phyloP scores from a whole-genome alignment of 2,113 vertebrate species.

The Micronycteris hirsuta region DNA sequence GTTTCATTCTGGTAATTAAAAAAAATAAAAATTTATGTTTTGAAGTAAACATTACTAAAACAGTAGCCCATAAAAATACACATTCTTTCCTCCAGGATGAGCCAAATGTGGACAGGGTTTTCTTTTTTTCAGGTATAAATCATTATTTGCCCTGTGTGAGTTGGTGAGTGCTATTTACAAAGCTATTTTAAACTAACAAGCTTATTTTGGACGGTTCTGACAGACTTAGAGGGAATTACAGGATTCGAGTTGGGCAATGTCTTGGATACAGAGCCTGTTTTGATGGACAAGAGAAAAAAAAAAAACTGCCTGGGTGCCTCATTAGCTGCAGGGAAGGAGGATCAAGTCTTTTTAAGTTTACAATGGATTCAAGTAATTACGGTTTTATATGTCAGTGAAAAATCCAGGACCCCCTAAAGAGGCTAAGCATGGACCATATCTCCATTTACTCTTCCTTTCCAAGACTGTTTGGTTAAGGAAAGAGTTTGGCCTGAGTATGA shows the following conservation, averaged over 20 bases:
- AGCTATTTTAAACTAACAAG: conserved; percentile 71
- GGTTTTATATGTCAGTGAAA: neutral
- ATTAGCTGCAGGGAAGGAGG: conserved; percentile 2
- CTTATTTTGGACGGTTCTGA: conserved; percentile 66
- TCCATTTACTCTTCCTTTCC: neutral
- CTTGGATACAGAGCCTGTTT: conserved; percentile 17
- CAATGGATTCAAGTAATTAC: neutral
- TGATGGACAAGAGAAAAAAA: conserved; percentile 62
- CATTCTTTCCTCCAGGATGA: neutral
- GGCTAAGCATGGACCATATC: neutral
- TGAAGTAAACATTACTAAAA: neutral
- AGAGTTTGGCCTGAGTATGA: neutral
- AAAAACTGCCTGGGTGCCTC: conserved; percentile 42
- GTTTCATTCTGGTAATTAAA: neutral
- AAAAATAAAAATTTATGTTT: neutral
- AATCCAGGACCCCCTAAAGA: neutral
- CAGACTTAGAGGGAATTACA: conserved; percentile 68
- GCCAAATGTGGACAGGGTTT: neutral
- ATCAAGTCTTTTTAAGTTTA: neutral
- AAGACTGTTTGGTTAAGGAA: neutral
- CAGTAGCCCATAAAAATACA: neutral
- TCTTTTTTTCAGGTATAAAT: conserved; percentile 56
- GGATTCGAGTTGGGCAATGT: conserved; percentile 52
- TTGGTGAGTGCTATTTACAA: conserved; percentile 65
- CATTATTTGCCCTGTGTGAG: conserved; percentile 51